Evolutionary conservation across 2,888 invertebrate species (phyloP), one percentile per base, ranked within the genome.

Genomic region (Zygothrica quintamaculata): DNA sequence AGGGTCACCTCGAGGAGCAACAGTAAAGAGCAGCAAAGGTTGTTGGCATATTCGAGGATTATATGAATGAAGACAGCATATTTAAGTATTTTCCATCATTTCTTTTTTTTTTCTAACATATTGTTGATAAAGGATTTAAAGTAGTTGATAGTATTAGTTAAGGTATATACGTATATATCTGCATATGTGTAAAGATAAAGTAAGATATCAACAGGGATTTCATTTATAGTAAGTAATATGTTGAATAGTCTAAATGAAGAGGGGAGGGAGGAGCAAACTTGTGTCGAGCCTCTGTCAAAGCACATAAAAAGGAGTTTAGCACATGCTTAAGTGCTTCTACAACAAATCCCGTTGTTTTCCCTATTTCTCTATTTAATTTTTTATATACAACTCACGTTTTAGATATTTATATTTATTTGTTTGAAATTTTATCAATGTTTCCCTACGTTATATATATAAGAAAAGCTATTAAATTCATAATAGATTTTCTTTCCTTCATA

Each of bases 21-120:
- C 36, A 29, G 37, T 7, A 37, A n/a, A 22, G n/a, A 22, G 2
- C 50, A 48, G 46, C 39, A 64, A 48, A 56, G 76, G 71, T 75
- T 72, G 65, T 16, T 60, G 65, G 53, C 52, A 48, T 53, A 47
- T 26, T 13, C 29, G 37, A 62, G 79, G 79, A 82, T 82, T 76
- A 64, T 44, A 11, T 47, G 31, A 55, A 79, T 68, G 62, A 51
- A 75, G 73, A 52, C 59, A 52, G 44, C 43, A 58, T 50, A 65
- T 72, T 84, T 57, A 55, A 62, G 69, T 53, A 44, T 40, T 40
- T 50, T 31, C 11, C 9, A 5, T 25, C 2, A 25, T 44, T 15
- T 22, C 2, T 29, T 8, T 11, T 57, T 65, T 15, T 43, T 51
- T 44, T 29, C 43, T 43, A 42, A 61, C 26, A 61, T 42, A 57